These are phyloP conservation scores for Trematomus bernacchii DNA, from an alignment of 2,797 vertebrate species.

Conservation along the genomic window DNA sequence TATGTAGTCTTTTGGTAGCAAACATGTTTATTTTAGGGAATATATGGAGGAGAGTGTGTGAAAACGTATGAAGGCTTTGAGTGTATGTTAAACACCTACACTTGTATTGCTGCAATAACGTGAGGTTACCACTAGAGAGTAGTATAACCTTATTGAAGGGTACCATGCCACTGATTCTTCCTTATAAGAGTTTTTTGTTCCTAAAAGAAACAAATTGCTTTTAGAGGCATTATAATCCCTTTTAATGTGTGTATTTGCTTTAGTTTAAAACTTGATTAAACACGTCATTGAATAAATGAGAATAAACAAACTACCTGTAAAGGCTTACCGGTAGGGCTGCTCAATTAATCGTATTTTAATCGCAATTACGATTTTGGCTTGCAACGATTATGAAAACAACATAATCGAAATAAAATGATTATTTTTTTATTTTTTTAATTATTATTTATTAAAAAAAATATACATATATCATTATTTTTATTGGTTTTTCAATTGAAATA, in stretches of 20 bases:
- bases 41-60: not conserved
- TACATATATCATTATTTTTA: no score
- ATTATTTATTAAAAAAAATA: no score
- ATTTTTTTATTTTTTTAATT: no score
- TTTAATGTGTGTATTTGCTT: not conserved
- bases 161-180: not conserved
- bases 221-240: not conserved
- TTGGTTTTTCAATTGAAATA: no score
- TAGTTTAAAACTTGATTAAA: not conserved
- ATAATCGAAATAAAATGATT: no score
- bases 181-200: not conserved
- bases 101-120: conserved; percentile 31
- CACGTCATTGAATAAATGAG: not conserved
- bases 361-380: no score
- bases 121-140: conserved; percentile 67
- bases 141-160: conserved; percentile 61
- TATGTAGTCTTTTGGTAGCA: not conserved
- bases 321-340: no score
- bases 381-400: no score
- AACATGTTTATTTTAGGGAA: not conserved
- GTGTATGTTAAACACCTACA: not conserved
- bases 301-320: no score
- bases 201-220: conserved; percentile 4
- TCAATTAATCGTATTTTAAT: no score
- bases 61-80: not conserved